Evolutionary conservation across 2,797 vertebrate genomes (phyloP), one percentile per base, ranked within the genome.

Genomic region (Danio choprae): DNA sequence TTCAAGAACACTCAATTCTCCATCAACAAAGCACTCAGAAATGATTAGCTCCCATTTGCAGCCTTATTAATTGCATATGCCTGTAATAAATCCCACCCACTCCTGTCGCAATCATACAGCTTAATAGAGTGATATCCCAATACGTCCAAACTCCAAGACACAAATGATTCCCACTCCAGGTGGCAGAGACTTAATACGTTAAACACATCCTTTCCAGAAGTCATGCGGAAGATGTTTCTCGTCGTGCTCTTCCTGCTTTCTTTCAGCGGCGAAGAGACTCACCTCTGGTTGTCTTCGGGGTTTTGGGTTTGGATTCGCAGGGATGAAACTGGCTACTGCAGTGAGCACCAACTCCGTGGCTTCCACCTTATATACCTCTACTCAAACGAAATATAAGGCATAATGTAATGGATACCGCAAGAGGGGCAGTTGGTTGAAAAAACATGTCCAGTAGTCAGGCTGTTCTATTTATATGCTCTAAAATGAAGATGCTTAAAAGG

Each of bases 401-500:
- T 89, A 84, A 85, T 92, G 94, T 92, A 95, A 94, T 85, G 60
- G 92, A 95, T 87, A 95, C 94, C 92, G 85, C 87, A 87, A 83
- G 90, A 91, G 84, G 90, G 90, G 90, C 87, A 87, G 91, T 88
- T 84, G 81, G 88, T 89, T 77, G 79, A 93, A 90, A 29, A 94
- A 95, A 93, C 92, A 85, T 93, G 92, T 93, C 92, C 90, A 94
- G 90, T 92, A 92, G 93, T 93, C 94, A 94, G 91, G 89, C 91
- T 58, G 91, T 89, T 93, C 94, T 95, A 95, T 95, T 94, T 94
- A 91, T 95, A 93, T 85, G 84, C 88, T 87, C 94, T 94, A 94
- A 94, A 94, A 94, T 91, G 92, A 95, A 93, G 93, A 93, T 92
- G 93, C 93, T 91, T 94, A 93, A 94, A 94, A 93, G 92, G 93